These are phyloP conservation scores for Atractosteus spatula DNA, from an alignment of 2,113 vertebrate genomes.

Conservation along the genomic window DNA sequence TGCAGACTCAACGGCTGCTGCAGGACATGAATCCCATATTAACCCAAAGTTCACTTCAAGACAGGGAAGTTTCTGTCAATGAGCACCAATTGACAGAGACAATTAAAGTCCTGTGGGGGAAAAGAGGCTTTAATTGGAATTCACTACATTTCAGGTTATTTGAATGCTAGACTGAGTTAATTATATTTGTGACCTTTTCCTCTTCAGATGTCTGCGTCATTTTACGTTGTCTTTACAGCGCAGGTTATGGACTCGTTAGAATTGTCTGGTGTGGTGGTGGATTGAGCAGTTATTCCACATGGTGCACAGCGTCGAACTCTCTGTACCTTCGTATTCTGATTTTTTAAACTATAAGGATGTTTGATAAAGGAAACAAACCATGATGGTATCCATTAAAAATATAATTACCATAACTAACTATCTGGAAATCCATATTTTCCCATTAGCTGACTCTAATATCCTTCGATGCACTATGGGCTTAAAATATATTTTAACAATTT, in stretches of 20 bases:
- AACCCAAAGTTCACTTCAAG: not conserved
- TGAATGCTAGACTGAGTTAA: not conserved
- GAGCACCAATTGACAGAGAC: slow-evolving; percentile 3
- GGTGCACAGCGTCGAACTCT: no score
- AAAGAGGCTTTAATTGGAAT: not conserved
- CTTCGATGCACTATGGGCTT: no score
- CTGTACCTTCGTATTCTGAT: no score
- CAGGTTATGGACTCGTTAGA: not conserved
- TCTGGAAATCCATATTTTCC: no score
- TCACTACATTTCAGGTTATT: not conserved
- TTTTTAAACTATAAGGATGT: no score
- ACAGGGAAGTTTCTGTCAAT: slow-evolving; percentile 1
- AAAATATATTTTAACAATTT: no score
- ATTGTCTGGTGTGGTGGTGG: no score
- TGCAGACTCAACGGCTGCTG: slow-evolving; percentile 27
- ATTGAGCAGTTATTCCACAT: no score
- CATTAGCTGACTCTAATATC: no score
- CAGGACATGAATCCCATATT: slow-evolving; percentile 1
- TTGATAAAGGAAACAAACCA: no score
- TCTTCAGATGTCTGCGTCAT: not conserved
- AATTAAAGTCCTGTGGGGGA: not conserved
- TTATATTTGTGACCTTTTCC: not conserved
- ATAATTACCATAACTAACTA: no score
- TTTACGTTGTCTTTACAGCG: not conserved
- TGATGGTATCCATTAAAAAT: no score